These are phyloP conservation scores for Psococerastis gibbosa DNA, from an alignment of 2,888 invertebrate species.

Conservation along the genomic window DNA sequence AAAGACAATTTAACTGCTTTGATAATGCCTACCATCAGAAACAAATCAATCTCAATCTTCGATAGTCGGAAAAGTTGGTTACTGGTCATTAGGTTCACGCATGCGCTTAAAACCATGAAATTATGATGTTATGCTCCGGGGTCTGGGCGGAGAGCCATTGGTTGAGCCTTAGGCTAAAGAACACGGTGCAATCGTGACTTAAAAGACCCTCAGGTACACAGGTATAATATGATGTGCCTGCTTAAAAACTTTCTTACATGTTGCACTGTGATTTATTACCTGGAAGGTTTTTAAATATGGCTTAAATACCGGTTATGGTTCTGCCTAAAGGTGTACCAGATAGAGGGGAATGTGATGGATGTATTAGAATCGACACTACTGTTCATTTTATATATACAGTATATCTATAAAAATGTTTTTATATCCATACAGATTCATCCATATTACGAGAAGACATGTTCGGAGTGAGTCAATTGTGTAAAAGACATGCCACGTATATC, in stretches of 20 bases:
- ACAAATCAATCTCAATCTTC: too few species aligned
- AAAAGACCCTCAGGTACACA: not conserved
- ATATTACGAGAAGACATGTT: too few species aligned
- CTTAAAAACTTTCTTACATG: not conserved
- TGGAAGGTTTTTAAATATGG: not conserved
- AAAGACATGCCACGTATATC: too few species aligned
- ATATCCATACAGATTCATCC: too few species aligned
- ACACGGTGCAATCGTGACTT: not conserved
- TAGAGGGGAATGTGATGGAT: not conserved
- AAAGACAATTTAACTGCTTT: too few species aligned
- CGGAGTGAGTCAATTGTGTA: too few species aligned
- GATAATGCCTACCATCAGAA: too few species aligned
- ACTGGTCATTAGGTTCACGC: not conserved
- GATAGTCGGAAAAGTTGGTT: too few species aligned
- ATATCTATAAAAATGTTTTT: too few species aligned
- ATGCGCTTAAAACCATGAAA: not conserved
- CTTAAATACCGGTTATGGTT: not conserved
- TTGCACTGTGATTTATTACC: not conserved
- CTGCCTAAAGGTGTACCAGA: too few species aligned
- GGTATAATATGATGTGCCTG: not conserved
- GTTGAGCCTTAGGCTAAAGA: too few species aligned
- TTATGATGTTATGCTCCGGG: not conserved
- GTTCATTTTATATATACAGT: too few species aligned
- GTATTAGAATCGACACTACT: not conserved
- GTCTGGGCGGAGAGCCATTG: not conserved